Evolutionary conservation across 2,888 invertebrate species (phyloP).

Genomic region (Drosophila quasianomalipes): DNA sequence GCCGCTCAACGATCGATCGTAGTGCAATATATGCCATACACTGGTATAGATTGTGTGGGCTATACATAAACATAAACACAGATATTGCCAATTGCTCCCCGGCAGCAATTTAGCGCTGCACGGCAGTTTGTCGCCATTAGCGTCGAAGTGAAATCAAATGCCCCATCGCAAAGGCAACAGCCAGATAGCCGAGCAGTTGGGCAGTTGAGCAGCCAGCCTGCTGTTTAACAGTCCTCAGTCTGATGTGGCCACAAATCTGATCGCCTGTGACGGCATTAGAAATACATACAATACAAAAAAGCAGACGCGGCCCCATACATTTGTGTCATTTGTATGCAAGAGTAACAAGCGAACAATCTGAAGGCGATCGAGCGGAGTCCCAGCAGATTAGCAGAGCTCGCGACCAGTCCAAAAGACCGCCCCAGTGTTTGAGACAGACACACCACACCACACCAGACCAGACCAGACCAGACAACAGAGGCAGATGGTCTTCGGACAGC

Average conservation of each 20-base stretch:
- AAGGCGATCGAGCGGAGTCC: slow-evolving; percentile 66
- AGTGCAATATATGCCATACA: slow-evolving; percentile 22
- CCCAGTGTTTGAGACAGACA: slow-evolving; percentile 60
- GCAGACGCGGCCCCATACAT: slow-evolving; percentile 73
- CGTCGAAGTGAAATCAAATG: slow-evolving; percentile 81
- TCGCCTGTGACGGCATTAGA: slow-evolving; percentile 80
- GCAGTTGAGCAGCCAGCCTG: slow-evolving; percentile 5
- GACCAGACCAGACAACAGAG: slow-evolving; percentile 21
- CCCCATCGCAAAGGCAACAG: slow-evolving; percentile 35
- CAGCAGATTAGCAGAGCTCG: slow-evolving; percentile 70
- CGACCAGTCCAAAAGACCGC: slow-evolving; percentile 69
- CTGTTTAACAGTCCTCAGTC: slow-evolving; percentile 44
- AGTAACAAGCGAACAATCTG: slow-evolving; percentile 77
- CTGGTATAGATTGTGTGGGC: slow-evolving; percentile 15
- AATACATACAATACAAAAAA: slow-evolving; percentile 76
- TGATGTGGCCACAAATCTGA: slow-evolving; percentile 73
- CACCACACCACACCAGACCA: slow-evolving; percentile 1
- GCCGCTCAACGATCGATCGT: slow-evolving; percentile 39
- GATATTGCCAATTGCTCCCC: slow-evolving; percentile 13
- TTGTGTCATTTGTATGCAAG: slow-evolving; percentile 85
- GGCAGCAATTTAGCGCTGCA: slow-evolving; percentile 79
- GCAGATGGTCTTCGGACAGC: slow-evolving; percentile 68
- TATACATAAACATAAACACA: slow-evolving; percentile 18
- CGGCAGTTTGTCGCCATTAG: slow-evolving; percentile 85
- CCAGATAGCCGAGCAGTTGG: slow-evolving; percentile 1